These are phyloP conservation scores for Homarus americanus DNA, from an alignment of 1,140 invertebrate genomes.

Conservation along the genomic window DNA sequence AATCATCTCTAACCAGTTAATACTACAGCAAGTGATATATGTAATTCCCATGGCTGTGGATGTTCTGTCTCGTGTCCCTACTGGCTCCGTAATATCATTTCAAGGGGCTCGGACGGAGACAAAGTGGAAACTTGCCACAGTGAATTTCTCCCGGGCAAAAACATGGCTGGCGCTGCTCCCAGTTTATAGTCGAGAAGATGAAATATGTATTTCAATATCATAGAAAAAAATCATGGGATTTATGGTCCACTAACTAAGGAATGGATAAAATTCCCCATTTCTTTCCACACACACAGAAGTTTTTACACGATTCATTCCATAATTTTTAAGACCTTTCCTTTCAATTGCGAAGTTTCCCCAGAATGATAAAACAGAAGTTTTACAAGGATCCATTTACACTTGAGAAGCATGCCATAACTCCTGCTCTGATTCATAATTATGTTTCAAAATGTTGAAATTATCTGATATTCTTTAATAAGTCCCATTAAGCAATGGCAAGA, in stretches of 20 bases:
- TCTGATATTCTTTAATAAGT: constrained; percentile 44
- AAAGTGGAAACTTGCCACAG: constrained; percentile 43
- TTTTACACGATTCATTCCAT: constrained; percentile 50
- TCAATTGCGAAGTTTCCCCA: constrained; percentile 47
- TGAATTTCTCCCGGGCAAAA: constrained; percentile 58
- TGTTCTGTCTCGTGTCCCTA: constrained; percentile 4
- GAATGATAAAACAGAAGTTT: constrained; percentile 58
- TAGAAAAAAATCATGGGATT: constrained; percentile 64
- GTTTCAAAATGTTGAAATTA: constrained; percentile 60
- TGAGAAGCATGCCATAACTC: constrained; percentile 41
- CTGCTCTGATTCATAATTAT: constrained; percentile 39
- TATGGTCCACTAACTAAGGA: constrained; percentile 64
- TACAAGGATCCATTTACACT: constrained; percentile 60
- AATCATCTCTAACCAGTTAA: constrained; percentile 64
- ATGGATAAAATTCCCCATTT: constrained; percentile 67
- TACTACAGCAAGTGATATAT: constrained; percentile 51
- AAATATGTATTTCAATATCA: constrained; percentile 73
- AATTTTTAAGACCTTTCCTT: constrained; percentile 52
- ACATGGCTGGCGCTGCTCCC: constrained; percentile 65
- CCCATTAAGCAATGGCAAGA: constrained; percentile 24
- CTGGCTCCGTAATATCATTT: constrained; percentile 21
- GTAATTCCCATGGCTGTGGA: constrained; percentile 30
- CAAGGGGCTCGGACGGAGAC: background rate
- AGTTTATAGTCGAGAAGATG: constrained; percentile 67
- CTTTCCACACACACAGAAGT: constrained; percentile 55